A percentile compares a stretch with the other conserved stretches of the same genome.
phyloP scores from a whole-genome alignment of 2,888 invertebrate genomes.

The Tinea trinotella region DNA sequence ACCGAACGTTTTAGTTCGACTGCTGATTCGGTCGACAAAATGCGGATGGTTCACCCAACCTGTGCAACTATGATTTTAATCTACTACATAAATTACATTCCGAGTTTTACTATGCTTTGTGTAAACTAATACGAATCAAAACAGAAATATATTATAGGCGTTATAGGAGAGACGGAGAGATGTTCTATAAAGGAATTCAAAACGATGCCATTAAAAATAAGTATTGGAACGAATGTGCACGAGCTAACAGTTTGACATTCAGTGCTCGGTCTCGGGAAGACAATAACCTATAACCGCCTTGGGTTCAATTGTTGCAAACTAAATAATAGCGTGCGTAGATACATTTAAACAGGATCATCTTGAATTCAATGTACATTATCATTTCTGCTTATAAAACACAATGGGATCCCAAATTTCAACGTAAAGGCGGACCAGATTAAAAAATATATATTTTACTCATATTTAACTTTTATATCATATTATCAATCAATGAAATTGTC shows the following conservation, averaged over 20 bases:
- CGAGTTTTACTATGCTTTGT: too few relatives aligned
- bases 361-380: conserved; percentile 12
- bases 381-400: background rate
- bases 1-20: too few relatives aligned
- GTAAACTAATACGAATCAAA: conserved; percentile 1
- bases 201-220: conserved; percentile 19
- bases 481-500: too few relatives aligned
- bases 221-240: conserved; percentile 18
- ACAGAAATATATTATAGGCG: background rate
- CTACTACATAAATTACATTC: too few relatives aligned
- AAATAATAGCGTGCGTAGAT: conserved; percentile 18
- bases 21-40: too few relatives aligned
- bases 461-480: too few relatives aligned
- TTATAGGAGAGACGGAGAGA: background rate
- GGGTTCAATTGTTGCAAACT: conserved; percentile 14
- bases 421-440: too few relatives aligned
- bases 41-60: too few relatives aligned
- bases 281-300: conserved; percentile 18
- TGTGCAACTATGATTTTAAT: too few relatives aligned
- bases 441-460: too few relatives aligned
- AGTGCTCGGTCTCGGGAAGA: conserved; percentile 11
- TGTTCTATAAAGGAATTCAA: conserved; percentile 13
- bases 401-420: too few relatives aligned
- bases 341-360: background rate
- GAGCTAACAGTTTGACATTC: conserved; percentile 19